A percentile compares a stretch with the other conserved stretches of the same genome.
phyloP scores from a whole-genome alignment of 2,888 invertebrate species.

The Microdon myrmicae region DNA sequence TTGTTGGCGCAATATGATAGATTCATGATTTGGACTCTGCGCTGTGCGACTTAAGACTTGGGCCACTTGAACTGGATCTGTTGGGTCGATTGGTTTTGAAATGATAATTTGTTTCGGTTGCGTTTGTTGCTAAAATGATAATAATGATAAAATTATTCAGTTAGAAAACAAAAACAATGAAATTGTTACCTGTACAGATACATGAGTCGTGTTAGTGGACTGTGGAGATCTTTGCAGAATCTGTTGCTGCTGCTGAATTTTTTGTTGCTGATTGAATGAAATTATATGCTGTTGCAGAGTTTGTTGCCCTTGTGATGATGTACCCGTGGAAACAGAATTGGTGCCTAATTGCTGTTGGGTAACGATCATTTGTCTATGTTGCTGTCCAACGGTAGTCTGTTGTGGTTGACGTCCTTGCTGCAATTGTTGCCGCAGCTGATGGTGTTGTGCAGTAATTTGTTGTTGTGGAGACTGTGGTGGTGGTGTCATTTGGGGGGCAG shows the following conservation, averaged over 20 bases:
- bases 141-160: background rate
- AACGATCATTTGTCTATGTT: constrained; percentile 44
- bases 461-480: constrained; percentile 64
- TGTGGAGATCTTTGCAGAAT: constrained; percentile 38
- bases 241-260: constrained; percentile 45
- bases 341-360: constrained; percentile 47
- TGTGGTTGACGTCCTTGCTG: constrained; percentile 58
- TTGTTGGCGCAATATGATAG: constrained; percentile 63
- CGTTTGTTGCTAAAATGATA: constrained; percentile 57
- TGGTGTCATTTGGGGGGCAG: constrained; percentile 66
- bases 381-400: constrained; percentile 39
- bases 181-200: constrained; percentile 25
- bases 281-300: constrained; percentile 62
- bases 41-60: constrained; percentile 64
- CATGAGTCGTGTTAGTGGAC: constrained; percentile 14
- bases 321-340: constrained; percentile 56
- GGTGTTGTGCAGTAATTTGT: constrained; percentile 55
- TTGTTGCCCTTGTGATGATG: constrained; percentile 59
- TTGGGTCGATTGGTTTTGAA: constrained; percentile 64
- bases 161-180: constrained; percentile 1
- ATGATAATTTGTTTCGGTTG: constrained; percentile 55
- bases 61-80: constrained; percentile 65
- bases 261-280: constrained; percentile 57
- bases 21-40: constrained; percentile 64
- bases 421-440: constrained; percentile 62